Percentiles rank a stretch among this genome's conserved stretches.
Conservation (phyloP, 2,888 invertebrate species). For the Polietes domitor region DNA sequence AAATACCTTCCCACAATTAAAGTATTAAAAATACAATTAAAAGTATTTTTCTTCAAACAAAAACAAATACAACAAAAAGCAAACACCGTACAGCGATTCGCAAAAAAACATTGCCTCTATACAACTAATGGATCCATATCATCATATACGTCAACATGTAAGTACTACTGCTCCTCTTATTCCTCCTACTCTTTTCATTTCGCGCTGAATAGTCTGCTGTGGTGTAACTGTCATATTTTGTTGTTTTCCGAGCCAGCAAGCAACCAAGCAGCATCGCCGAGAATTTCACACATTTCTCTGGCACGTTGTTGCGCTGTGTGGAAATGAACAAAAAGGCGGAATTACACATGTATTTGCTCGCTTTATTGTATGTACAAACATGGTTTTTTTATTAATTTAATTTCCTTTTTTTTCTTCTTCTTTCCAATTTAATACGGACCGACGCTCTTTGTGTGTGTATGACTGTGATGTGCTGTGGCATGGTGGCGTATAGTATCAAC, state of each 20-base stretch:
- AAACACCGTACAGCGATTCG: constrained; percentile 22
- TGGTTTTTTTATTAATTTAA: constrained; percentile 26
- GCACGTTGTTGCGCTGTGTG: not conserved
- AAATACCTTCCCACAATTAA: constrained; percentile 50
- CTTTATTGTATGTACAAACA: constrained; percentile 4
- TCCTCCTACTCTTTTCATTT: constrained; percentile 18
- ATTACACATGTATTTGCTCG: constrained; percentile 17
- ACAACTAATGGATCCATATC: constrained; percentile 77
- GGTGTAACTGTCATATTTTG: not conserved
- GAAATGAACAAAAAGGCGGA: constrained; percentile 10
- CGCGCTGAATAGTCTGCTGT: not conserved
- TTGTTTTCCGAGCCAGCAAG: not conserved
- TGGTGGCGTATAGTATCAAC: constrained; percentile 68
- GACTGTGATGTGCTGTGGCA: not conserved
- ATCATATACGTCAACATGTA: constrained; percentile 78
- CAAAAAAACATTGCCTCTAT: constrained; percentile 55
- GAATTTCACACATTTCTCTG: constrained; percentile 22
- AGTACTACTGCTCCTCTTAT: constrained; percentile 65
- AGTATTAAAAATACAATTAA: constrained; percentile 64
- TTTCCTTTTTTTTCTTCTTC: constrained; percentile 23
- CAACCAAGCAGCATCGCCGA: too few species aligned
- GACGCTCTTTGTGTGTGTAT: constrained; percentile 45
- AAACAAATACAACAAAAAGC: not conserved
- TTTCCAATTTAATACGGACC: constrained; percentile 37
- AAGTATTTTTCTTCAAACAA: constrained; percentile 15